Evolutionary conservation across 2,888 invertebrate species (phyloP), one percentile per base, ranked within the genome.

Genomic region (Merodon equestris): DNA sequence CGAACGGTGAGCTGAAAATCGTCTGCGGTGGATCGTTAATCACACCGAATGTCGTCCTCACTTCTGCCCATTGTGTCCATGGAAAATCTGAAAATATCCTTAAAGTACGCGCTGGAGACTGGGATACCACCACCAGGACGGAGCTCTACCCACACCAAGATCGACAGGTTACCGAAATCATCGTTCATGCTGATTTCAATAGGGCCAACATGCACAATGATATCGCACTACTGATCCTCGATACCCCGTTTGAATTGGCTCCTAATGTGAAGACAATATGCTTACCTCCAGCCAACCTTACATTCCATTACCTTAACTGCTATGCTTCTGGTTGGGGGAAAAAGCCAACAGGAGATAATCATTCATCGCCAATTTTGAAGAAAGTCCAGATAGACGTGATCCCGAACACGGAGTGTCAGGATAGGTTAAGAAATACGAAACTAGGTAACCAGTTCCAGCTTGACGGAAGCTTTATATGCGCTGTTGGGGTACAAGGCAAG

Each of bases 21-120:
- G 96, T 94, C 87, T 87, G 88, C 51, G 88, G 88, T 1, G 88
- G 87, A 9, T 86, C 88, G 1, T 27, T 88, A 4, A 86, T 88
- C 50, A 83, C 86, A 14, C 86, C 87, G 0, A 77, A 84, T 18
- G 94, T 94, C 0, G 94, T 95, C 0, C 85, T 96, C 3, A 96
- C 96, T 0, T 94, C 95, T 0, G 95, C 95, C 0, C 96, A 96
- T 87, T 94, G 94, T 85, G 92, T 95, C 27, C 67, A 83, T 3
- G 83, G 82, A 45, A 85, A 85, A 0, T 73, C 84, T 0, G 64
- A 81, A n/a, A 54, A 84, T 17, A 54, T 84, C 47, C 83, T 91
- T 2, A 84, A 87, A 40, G 89, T 94, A 1, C 90, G 95, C 0
- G 93, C 93, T 0, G 95, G 95, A 0, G 95, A 95, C 88, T 96